Evolutionary conservation across 2,113 vertebrate species (phyloP).

Genomic region (Hymenochirus boettgeri): DNA sequence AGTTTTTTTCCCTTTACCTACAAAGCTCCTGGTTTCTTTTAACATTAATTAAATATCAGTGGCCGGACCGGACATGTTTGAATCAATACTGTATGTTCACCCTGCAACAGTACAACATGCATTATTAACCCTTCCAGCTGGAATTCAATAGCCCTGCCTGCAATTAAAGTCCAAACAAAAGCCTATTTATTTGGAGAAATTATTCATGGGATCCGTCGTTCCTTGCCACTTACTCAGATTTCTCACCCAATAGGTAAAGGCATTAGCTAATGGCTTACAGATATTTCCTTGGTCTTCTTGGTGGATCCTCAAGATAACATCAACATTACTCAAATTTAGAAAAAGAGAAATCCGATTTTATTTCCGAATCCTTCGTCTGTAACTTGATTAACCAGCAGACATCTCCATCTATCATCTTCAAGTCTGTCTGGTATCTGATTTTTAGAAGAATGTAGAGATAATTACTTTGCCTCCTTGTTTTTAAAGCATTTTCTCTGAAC

Average conservation of each 20-base stretch:
- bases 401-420: conserved; percentile 11
- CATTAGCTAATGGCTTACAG: not conserved
- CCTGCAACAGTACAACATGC: not conserved
- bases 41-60: too few relatives aligned
- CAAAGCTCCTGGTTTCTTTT: too few relatives aligned
- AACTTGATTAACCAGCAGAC: conserved; percentile 14
- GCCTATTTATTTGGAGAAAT: not conserved
- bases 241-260: not conserved
- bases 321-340: too few relatives aligned
- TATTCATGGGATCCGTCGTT: not conserved
- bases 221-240: not conserved
- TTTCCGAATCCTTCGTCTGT: conserved; percentile 8
- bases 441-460: not conserved
- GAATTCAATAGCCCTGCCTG: not conserved
- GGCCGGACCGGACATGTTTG: not conserved
- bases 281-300: not conserved
- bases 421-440: conserved; percentile 25
- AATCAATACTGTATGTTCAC: not conserved
- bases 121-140: conserved; percentile 1
- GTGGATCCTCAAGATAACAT: too few relatives aligned
- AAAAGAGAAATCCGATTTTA: not conserved
- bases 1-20: too few relatives aligned
- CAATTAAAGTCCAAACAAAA: not conserved
- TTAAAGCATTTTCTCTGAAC: not conserved
- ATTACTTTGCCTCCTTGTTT: conserved; percentile 11